Percentiles rank a stretch among this genome's conserved stretches.
Evolutionary conservation across 2,888 invertebrate species (phyloP).

Genomic region (Watsonalla binaria): DNA sequence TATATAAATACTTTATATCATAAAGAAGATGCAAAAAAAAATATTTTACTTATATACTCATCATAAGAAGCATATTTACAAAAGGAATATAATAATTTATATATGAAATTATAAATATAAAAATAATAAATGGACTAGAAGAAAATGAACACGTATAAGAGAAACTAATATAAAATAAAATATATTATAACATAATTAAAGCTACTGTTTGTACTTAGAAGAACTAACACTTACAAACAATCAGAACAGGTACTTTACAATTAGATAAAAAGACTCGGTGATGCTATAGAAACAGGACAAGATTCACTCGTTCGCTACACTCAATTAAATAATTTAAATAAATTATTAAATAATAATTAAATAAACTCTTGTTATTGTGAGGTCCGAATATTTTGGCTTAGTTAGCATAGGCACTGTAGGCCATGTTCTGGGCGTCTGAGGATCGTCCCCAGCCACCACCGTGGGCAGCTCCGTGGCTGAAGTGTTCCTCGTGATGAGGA

Average conservation of each 20-base stretch:
- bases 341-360: slow-evolving; percentile 64
- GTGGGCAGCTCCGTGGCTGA: slow-evolving; percentile 71
- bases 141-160: slow-evolving; percentile 37
- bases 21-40: slow-evolving; percentile 61
- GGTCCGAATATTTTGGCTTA: slow-evolving; percentile 64
- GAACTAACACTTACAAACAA: slow-evolving; percentile 35
- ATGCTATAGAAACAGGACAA: slow-evolving; percentile 52
- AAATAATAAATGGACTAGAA: slow-evolving; percentile 37
- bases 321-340: slow-evolving; percentile 60
- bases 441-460: slow-evolving; percentile 83
- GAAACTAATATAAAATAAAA: slow-evolving; percentile 20
- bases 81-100: slow-evolving; percentile 41
- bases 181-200: slow-evolving; percentile 45
- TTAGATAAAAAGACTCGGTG: slow-evolving; percentile 27
- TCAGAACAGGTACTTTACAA: slow-evolving; percentile 56
- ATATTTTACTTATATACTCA: slow-evolving; percentile 60
- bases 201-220: slow-evolving; percentile 59
- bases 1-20: slow-evolving; percentile 24
- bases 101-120: slow-evolving; percentile 14
- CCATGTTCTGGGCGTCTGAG: slow-evolving; percentile 83
- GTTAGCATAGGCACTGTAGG: slow-evolving; percentile 83
- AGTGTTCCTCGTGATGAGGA: slow-evolving; percentile 81
- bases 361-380: slow-evolving; percentile 59
- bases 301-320: slow-evolving; percentile 54
- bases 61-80: slow-evolving; percentile 70